Evolutionary conservation across 2,888 invertebrate genomes (phyloP), one percentile per base, ranked within the genome.

Genomic region (Spisula solida): DNA sequence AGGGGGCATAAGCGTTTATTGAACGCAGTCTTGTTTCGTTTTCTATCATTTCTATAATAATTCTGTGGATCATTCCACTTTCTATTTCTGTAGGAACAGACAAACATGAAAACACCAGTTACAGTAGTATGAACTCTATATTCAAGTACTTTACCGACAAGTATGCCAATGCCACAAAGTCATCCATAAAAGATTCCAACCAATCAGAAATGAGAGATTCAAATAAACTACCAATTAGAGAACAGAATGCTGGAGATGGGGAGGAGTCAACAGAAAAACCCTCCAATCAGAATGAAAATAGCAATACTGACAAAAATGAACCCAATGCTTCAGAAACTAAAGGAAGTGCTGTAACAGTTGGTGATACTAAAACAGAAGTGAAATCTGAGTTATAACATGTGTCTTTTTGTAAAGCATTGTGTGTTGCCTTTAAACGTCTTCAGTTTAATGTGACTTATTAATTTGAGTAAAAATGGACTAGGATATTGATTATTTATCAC

Each of bases 71-170:
- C 51, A 66, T 20, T 18, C n/a, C n/a, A 31, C 34, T 34, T 75
- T 31, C 25, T 25, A 75, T 29, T 16, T 34, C 55, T 93, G 18
- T 92, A 95, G 96, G 96, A 47, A 95, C 95, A 70, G 90, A 92
- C 25, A 93, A 89, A 51, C 98, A 98, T 96, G 98, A 98, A 95
- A 91, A 93, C 89, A 98, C 98, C 25, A 98, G 98, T 4, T 97
- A 97, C 95, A 96, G 97, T 51, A 97, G 98, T 93, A 97, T 98
- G 93, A 97, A 97, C 31, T 98, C 98, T 0, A 97, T 98, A 34
- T 98, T 98, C 94, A 97, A 97, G 93, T 98, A 97, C 94, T 96
- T 98, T 25, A 88, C 66, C 25, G 86, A 92, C 48, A 89, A 89
- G 78, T 92, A 91, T 82, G 90, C 89, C 12, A 85, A 89, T 47